Base-by-base conservation (phyloP, 2,888 invertebrate species). In the Pinctada fucata region DNA sequence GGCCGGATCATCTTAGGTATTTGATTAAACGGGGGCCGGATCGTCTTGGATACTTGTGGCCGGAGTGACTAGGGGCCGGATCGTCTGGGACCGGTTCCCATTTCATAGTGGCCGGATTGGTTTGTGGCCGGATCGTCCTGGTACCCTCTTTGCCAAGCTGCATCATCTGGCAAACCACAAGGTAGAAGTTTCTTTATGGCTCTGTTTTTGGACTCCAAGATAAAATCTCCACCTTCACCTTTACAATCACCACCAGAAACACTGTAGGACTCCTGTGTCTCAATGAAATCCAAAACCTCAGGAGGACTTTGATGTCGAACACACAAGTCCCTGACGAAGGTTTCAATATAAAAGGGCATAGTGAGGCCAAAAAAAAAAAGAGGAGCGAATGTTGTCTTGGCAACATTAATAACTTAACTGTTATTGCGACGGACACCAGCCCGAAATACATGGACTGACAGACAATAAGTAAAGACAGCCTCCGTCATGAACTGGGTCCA, bases 341-440 rank as follows among this genome's bases (percentile, higher is more conserved):
- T 73, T 63, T 78, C 78, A 50, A 69, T 73, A 51, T 79, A 73
- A 10, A 58, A 73, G 13, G 76, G 72, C 71, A 70, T 76, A 48
- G 74, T 79, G 1, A 76, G 47, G 5, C 70, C 69, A 75, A 71
- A 81, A 65, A 64, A 74, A 63, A 73, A 76, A 2, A 79, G 45
- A 49, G 66, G 69, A 5, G 74, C n/a, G 47, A 81, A 65, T 63
- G 73, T 75, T 13, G 45, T 45, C 52, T 71, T 68, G 5, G 71
- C 74, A 31, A 68, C 31, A n/a, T 66, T 10, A 13, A 81, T 76
- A 31, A 71, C 51, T 6, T 45, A 47, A 47, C 51, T 50, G 63
- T 81, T 79, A 48, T 76, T 67, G 13, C 76, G 49, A n/a, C 76
- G 52, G 3, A 81, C 72, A 13, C 81, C 76, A 70, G 67, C 69